phyloP scores from a whole-genome alignment of 2,888 invertebrate species.

The Ectemnius continuus region DNA sequence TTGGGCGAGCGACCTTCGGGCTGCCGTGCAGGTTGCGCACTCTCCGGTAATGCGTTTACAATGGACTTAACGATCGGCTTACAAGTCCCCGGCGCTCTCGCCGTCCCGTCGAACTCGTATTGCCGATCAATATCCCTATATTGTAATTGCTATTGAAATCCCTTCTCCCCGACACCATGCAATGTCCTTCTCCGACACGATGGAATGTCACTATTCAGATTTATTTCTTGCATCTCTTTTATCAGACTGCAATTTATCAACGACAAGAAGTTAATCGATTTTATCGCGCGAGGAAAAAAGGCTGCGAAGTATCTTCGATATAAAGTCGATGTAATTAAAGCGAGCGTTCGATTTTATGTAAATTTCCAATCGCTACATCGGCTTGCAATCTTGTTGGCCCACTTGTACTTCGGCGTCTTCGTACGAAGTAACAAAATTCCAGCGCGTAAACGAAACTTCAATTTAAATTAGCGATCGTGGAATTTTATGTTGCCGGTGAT shows the following conservation, averaged over 20 bases:
- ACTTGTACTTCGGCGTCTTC: constrained; percentile 3
- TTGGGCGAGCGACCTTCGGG: constrained; percentile 50
- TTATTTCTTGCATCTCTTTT: too few species aligned
- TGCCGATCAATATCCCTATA: constrained; percentile 29
- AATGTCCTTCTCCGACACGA: too few species aligned
- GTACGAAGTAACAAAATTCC: constrained; percentile 13
- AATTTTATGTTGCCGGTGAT: constrained; percentile 35
- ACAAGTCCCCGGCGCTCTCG: constrained; percentile 33
- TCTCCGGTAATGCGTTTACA: constrained; percentile 51
- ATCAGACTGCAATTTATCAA: too few species aligned
- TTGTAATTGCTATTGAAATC: neutral
- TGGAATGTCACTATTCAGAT: too few species aligned
- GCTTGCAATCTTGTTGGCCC: neutral
- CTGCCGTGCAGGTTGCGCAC: constrained; percentile 44
- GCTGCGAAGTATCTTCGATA: constrained; percentile 25
- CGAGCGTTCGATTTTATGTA: constrained; percentile 61
- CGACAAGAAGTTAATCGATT: neutral
- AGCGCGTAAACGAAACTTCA: constrained; percentile 25
- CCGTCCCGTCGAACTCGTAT: constrained; percentile 38
- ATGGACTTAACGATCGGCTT: constrained; percentile 58
- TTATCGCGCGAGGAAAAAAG: neutral
- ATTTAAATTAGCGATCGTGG: constrained; percentile 35
- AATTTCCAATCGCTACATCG: constrained; percentile 42
- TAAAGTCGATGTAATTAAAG: constrained; percentile 61
- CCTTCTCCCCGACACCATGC: too few species aligned